A percentile compares a stretch with the other conserved stretches of the same genome.
Conservation (phyloP, 2,888 invertebrate species). For the Galeruca laticollis region DNA sequence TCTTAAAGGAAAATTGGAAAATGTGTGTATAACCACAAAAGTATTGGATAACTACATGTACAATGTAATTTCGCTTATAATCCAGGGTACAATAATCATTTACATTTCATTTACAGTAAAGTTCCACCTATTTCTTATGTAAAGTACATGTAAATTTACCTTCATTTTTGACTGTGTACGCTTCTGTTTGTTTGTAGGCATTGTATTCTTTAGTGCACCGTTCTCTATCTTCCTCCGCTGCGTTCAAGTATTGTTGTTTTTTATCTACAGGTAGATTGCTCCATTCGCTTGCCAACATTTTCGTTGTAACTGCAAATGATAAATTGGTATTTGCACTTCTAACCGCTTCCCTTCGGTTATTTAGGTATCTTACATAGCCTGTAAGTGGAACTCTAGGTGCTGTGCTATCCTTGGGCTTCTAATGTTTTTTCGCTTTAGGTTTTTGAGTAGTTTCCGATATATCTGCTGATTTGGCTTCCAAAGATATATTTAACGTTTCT, state of each 20-base stretch:
- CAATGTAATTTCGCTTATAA: too few relatives aligned
- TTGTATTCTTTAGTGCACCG: conserved; percentile 86
- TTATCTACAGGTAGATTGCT: conserved; percentile 83
- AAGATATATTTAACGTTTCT: conserved; percentile 7
- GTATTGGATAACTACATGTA: too few relatives aligned
- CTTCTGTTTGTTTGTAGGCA: conserved; percentile 90
- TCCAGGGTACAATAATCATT: too few relatives aligned
- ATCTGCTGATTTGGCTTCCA: conserved; percentile 18
- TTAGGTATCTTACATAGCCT: conserved; percentile 73
- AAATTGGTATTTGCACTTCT: conserved; percentile 84
- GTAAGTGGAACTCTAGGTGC: conserved; percentile 81
- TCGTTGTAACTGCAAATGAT: conserved; percentile 91
- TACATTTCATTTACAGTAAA: too few relatives aligned
- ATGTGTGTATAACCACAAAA: too few relatives aligned
- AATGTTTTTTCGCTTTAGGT: conserved; percentile 75
- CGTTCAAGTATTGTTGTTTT: conserved; percentile 90
- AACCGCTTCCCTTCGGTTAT: conserved; percentile 86
- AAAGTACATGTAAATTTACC: too few relatives aligned
- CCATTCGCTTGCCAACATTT: conserved; percentile 94
- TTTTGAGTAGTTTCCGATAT: conserved; percentile 56
- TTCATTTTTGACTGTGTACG: too few relatives aligned
- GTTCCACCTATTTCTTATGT: too few relatives aligned
- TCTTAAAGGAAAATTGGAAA: too few relatives aligned
- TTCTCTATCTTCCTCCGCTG: conserved; percentile 93
- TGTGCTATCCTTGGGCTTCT: conserved; percentile 78